phyloP scores from a whole-genome alignment of 2,797 vertebrate genomes.

The Pangasius djambal region DNA sequence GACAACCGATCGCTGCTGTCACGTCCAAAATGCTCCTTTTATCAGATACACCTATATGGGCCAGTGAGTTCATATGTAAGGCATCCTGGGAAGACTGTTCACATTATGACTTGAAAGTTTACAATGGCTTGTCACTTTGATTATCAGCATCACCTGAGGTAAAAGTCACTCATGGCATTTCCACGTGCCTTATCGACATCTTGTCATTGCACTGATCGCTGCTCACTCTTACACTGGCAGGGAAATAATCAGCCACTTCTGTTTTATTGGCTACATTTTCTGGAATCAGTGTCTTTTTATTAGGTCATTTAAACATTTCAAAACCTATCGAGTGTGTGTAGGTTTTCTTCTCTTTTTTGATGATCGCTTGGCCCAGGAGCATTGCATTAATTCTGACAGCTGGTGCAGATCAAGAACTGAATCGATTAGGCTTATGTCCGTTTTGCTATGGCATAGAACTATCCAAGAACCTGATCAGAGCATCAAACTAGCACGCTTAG shows the following conservation, averaged over 20 bases:
- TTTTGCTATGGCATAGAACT: background rate
- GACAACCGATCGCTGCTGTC: background rate
- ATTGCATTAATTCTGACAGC: background rate
- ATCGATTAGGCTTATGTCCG: too few relatives aligned
- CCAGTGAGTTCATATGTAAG: background rate
- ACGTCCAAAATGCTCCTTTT: background rate
- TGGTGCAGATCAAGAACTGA: background rate
- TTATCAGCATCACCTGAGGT: background rate
- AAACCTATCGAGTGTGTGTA: background rate
- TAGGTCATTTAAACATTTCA: background rate
- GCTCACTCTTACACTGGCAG: background rate
- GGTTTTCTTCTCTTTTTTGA: background rate
- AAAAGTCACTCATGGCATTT: background rate
- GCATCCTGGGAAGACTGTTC: background rate
- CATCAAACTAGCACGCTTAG: background rate
- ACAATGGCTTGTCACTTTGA: background rate
- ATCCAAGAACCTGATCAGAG: background rate
- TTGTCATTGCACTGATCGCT: background rate
- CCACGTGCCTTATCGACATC: background rate
- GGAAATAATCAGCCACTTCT: background rate
- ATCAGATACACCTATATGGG: background rate
- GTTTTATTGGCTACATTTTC: background rate
- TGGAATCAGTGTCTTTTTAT: background rate
- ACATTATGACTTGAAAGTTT: background rate
- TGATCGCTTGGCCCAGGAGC: background rate